phyloP scores from a whole-genome alignment of 1,140 invertebrate species.

The Delia radicum region DNA sequence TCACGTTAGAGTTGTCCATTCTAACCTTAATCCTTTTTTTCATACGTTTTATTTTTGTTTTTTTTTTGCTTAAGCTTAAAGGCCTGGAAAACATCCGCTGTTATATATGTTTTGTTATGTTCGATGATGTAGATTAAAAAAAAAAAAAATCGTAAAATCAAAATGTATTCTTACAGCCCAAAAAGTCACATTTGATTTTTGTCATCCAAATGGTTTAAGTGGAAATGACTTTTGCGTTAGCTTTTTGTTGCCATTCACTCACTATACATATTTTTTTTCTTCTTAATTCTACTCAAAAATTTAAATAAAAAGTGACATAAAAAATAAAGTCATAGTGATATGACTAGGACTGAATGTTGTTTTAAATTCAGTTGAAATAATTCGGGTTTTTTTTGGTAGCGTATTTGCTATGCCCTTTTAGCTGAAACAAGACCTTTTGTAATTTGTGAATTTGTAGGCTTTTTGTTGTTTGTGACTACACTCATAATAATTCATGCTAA shows the following conservation, averaged over 20 bases:
- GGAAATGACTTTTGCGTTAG: conserved; percentile 7
- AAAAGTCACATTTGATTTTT: conserved; percentile 16
- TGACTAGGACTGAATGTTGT: neutral
- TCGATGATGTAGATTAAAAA: neutral
- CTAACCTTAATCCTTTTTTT: neutral
- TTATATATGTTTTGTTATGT: neutral
- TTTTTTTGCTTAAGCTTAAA: neutral
- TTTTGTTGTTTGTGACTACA: no score
- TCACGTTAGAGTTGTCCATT: neutral
- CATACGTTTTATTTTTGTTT: neutral
- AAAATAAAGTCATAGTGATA: neutral
- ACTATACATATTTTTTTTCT: no score
- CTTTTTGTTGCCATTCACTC: no score
- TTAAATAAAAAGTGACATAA: neutral
- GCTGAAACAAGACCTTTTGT: neutral
- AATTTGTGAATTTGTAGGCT: no score
- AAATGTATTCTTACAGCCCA: neutral
- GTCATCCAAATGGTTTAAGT: neutral
- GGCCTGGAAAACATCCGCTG: conserved; percentile 9
- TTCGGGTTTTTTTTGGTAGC: neutral
- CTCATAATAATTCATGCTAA: no score
- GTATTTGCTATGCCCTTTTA: neutral
- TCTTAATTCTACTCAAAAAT: neutral
- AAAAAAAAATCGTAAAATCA: neutral
- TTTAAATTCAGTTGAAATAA: neutral